Evolutionary conservation across 1,140 invertebrate genomes (phyloP), one percentile per base, ranked within the genome.

Genomic region (Aphidius ervi): DNA sequence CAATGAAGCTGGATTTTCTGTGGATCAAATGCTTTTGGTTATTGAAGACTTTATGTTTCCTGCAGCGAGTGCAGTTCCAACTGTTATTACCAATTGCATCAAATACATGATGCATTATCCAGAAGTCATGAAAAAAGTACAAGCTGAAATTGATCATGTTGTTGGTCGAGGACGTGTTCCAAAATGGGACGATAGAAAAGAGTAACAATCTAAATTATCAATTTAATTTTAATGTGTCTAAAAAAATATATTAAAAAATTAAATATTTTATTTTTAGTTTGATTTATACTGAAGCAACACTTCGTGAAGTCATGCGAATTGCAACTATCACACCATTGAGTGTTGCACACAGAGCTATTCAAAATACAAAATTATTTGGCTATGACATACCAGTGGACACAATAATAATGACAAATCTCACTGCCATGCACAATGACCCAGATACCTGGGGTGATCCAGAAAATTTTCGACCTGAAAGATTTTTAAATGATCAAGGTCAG

Each of bases 101-200:
- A 83, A 91, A 37, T 81, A 83, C 45, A 67, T 90, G 9, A 69
- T 90, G 47, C 71, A 85, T 4, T 74, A 90, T 68, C 86, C 87
- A 0, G 81, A 87, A 46, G 75, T 90, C 0, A 84, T 87, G 67
- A 75, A 79, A 2, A 83, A 83, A 57, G 77, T 91, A 2, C 86
- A 88, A 61, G 68, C 82, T 6, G 90, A 93, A 68, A 83, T 93
- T 40, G 85, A 90, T 57, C 63, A 76, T n/a, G 85, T 89, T 1
- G 81, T 92, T 8, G 89, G 88, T 3, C 74, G 73, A 10, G 80
- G 81, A 41, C 78, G 87, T 8, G 56, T 83, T 4, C 85, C 87
- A 0, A 83, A 74, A 4, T 72, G 89, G 39, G 81, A 85, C 41
- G 89, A 93, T 70, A 80, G 86, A 59, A 72, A 74, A 47, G 78